Percentiles rank a stretch among this genome's conserved stretches.
phyloP scores from a whole-genome alignment of 2,113 vertebrate species.

The Sclerurus mexicanus region DNA sequence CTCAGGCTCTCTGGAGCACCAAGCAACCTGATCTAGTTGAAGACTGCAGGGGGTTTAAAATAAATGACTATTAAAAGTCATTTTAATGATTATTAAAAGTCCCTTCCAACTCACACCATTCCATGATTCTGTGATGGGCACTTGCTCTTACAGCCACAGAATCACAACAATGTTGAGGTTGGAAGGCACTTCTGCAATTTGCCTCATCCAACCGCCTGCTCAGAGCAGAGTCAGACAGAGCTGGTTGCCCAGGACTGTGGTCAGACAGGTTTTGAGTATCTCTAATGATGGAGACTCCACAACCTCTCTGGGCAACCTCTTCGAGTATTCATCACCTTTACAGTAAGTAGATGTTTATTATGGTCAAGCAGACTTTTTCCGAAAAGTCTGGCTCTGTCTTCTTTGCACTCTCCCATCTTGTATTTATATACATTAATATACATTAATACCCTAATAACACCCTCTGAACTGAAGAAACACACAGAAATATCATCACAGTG shows the following conservation, averaged over 20 bases:
- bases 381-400: not conserved
- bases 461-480: not conserved
- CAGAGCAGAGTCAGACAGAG: not conserved
- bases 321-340: not conserved
- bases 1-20: not conserved
- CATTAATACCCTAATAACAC: not conserved
- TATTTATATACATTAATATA: not conserved
- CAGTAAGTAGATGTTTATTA: not conserved
- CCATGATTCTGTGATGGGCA: not conserved
- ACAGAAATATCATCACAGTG: rapidly evolving
- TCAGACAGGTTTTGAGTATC: not conserved
- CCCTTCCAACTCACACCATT: not conserved
- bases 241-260: not conserved
- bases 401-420: not conserved
- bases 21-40: not conserved
- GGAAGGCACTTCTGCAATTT: not conserved
- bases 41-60: not conserved
- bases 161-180: not conserved
- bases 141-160: not conserved
- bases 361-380: not conserved
- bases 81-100: not conserved
- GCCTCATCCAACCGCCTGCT: not conserved
- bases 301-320: not conserved
- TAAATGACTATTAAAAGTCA: not conserved
- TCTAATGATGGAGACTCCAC: not conserved